Conservation (phyloP, 1,140 invertebrate genomes). For the Idris sp. region DNA sequence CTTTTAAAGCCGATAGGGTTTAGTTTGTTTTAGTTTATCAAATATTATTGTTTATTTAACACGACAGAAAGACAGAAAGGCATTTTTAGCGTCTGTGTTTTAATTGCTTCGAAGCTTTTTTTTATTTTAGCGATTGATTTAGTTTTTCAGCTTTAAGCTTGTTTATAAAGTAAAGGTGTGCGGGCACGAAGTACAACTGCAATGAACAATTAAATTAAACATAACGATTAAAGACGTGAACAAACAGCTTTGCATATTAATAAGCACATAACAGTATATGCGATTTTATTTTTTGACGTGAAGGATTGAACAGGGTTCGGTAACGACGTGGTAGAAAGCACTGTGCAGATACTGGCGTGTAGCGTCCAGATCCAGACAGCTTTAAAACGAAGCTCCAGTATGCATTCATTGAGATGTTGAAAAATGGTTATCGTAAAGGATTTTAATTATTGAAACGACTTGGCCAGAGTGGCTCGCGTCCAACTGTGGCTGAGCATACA, state of each 20-base stretch:
- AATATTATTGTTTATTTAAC: no score
- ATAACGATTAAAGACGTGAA: constrained; percentile 40
- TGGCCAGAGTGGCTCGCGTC: constrained; percentile 12
- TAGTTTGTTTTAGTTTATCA: constrained; percentile 34
- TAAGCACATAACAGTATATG: no score
- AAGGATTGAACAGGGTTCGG: constrained; percentile 66
- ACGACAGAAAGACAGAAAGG: no score
- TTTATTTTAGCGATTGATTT: constrained; percentile 10
- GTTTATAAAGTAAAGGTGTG: constrained; percentile 2
- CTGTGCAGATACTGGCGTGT: constrained; percentile 65
- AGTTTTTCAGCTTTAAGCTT: constrained; percentile 9
- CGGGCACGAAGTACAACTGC: constrained; percentile 53
- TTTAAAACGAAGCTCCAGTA: constrained; percentile 63
- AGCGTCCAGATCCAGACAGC: constrained; percentile 66
- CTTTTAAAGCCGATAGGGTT: no score
- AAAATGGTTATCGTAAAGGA: constrained; percentile 46
- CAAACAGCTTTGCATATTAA: no score
- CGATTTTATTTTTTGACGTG: constrained; percentile 38
- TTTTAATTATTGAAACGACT: constrained; percentile 34
- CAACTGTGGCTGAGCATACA: constrained; percentile 15
- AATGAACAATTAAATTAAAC: constrained; percentile 26
- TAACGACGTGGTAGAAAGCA: constrained; percentile 66
- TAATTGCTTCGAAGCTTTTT: constrained; percentile 1
- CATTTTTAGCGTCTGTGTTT: constrained; percentile 15
- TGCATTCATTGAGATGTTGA: constrained; percentile 59